These are phyloP conservation scores for Anorthoa munda DNA, from an alignment of 2,888 invertebrate genomes.

Conservation along the genomic window DNA sequence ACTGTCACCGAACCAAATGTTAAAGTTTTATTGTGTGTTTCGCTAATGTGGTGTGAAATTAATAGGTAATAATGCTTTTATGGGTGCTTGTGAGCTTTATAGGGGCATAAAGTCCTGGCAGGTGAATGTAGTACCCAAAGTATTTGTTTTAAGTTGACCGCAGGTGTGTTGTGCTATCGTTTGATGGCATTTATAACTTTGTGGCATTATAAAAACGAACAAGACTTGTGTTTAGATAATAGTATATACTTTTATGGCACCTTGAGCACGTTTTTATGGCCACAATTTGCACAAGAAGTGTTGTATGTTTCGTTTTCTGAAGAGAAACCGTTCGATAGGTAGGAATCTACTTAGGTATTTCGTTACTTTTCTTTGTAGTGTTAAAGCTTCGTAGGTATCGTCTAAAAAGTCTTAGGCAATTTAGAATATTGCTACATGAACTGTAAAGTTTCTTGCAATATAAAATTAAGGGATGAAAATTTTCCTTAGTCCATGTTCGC, in stretches of 20 bases:
- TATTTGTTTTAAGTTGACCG: slow-evolving; percentile 88
- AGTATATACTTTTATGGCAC: slow-evolving; percentile 60
- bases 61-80: slow-evolving; percentile 91
- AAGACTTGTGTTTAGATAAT: slow-evolving; percentile 63
- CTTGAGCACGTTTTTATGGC: slow-evolving; percentile 60
- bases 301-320: slow-evolving; percentile 33
- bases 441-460: slow-evolving; percentile 60
- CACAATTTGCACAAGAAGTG: slow-evolving; percentile 53
- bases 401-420: slow-evolving; percentile 12
- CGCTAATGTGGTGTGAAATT: slow-evolving; percentile 91
- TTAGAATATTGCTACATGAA: slow-evolving; percentile 33
- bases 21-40: slow-evolving; percentile 90
- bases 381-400: slow-evolving; percentile 12
- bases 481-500: slow-evolving; percentile 58
- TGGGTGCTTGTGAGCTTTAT: slow-evolving; percentile 89
- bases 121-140: slow-evolving; percentile 81
- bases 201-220: slow-evolving; percentile 75
- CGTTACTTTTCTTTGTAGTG: slow-evolving; percentile 17
- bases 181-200: slow-evolving; percentile 73
- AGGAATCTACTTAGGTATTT: slow-evolving; percentile 9
- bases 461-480: slow-evolving; percentile 62
- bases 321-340: slow-evolving; percentile 27
- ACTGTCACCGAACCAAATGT: slow-evolving; percentile 87
- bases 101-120: slow-evolving; percentile 86
- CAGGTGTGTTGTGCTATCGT: slow-evolving; percentile 78